Evolutionary conservation across 2,888 invertebrate genomes (phyloP), one percentile per base, ranked within the genome.

Genomic region (Philopedon plagiatum): DNA sequence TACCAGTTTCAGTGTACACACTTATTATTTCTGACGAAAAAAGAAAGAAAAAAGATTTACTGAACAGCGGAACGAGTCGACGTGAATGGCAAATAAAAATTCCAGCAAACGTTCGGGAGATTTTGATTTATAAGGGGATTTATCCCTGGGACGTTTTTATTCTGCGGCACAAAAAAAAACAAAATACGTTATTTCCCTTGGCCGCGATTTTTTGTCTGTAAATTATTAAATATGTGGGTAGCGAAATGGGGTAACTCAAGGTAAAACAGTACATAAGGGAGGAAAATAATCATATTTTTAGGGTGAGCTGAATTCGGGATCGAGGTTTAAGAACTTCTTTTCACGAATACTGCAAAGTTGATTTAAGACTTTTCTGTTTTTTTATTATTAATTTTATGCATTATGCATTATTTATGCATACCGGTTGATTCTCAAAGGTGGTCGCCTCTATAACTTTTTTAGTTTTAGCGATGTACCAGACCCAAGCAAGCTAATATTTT

Each of bases 31-130:
- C 51, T 9, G 29, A 54, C 57, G 11, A 37, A 37, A 41, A 58
- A 18, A 13, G 23, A 15, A 58, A 39, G 39, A 26, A 18, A 11
- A 23, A 41, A 41, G 58, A 58, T 58, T 58, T 58, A 58, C 26
- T 11, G 39, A 39, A 13, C 39, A 8, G 37, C 21, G 13, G 23
- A 46, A 21, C 46, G 21, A 49, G 21, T 41, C 9, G 41, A 41
- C 41, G 58, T 41, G 41, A 58, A 58, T 34, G n/a, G 58, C 58
- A 58, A 58, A 58, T 58, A 58, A 58, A 58, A 58, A 58, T 41
- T 58, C 41, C 39, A 3, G 58, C 23, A 58, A 58, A 58, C 41
- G 26, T 58, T 58, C 26, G 13, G 58, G 18, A 54, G 51, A 54
- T 54, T 54, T 54, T 54, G 51, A 54, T 54, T 54, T 54, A 54